These are phyloP conservation scores for Torymus tubicola DNA, from an alignment of 2,888 invertebrate genomes.

Conservation along the genomic window DNA sequence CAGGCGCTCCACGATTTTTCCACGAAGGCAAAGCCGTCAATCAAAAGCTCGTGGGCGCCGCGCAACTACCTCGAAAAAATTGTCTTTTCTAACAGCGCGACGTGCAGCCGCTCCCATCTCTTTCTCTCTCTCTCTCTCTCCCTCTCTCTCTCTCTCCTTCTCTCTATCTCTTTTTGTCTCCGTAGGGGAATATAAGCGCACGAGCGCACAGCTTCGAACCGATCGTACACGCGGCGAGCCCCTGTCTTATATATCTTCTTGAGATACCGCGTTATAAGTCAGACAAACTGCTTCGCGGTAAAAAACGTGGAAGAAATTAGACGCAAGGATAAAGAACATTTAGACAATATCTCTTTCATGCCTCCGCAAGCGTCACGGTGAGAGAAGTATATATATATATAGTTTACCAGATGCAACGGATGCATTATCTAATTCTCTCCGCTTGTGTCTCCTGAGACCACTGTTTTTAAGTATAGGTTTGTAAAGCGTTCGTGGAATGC, in stretches of 20 bases:
- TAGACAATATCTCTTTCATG: neutral
- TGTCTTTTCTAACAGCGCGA: conserved; percentile 18
- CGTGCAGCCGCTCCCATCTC: too few relatives aligned
- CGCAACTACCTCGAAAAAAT: conserved; percentile 34
- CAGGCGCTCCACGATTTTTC: conserved; percentile 13
- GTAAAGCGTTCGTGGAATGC: too few relatives aligned
- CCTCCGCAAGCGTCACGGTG: neutral
- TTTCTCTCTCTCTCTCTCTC: too few relatives aligned
- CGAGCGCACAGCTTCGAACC: neutral
- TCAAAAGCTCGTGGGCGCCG: conserved; percentile 6
- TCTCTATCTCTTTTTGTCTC: too few relatives aligned
- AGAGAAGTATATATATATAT: too few relatives aligned
- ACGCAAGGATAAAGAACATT: neutral
- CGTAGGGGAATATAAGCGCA: too few relatives aligned
- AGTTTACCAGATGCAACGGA: too few relatives aligned
- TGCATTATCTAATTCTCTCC: too few relatives aligned
- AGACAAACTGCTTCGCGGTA: neutral
- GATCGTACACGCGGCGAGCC: neutral
- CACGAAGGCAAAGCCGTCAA: conserved; percentile 27
- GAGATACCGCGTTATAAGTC: neutral
- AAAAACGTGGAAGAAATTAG: conserved; percentile 17
- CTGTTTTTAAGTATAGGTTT: too few relatives aligned
- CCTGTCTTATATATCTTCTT: conserved; percentile 1
- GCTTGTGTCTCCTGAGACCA: too few relatives aligned
- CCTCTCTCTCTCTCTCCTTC: too few relatives aligned